Evolutionary conservation across 1,140 invertebrate genomes (phyloP), one percentile per base, ranked within the genome.

Genomic region (Diorhabda sublineata): DNA sequence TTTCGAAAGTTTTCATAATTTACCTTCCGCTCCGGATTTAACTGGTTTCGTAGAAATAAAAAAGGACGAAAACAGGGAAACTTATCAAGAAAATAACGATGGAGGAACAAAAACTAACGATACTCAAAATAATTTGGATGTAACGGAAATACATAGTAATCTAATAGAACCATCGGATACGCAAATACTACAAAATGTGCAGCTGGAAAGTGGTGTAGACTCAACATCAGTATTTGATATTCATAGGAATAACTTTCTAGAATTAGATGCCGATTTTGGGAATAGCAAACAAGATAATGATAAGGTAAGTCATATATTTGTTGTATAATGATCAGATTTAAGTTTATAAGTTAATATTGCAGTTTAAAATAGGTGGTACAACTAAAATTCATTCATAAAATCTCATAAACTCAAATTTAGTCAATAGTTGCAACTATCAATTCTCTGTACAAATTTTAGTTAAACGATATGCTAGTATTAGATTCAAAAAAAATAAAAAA

Each of bases 1-100:
- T 78, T 81, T 88, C 68, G 86, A 87, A 42, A 75, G 75, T 58
- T 72, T 73, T 62, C 69, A 72, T 44, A 70, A 74, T 59, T 63
- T 78, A 67, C 70, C 73, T 42, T 44, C 64, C 41, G 61, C 73
- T n/a, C 67, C 72, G 42, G 71, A 77, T 64, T 63, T 77, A 42
- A 56, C 68, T 4, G 74, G 70, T 56, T 76, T 66, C 11, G 42
- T 64, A 61, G 61, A 66, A 61, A 41, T 59, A 43, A 68, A 67
- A 57, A 66, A 67, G 42, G 59, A 71, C 42, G 42, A 64, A 58
- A 6, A 52, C 47, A 60, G 45, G 3, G 9, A 44, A 43, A 67
- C 65, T 3, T 64, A 11, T 56, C 47, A 26, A 41, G 45, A 64
- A 64, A 64, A 64, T 42, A 64, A 64, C 41, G 63, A 47, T 56